Conservation (phyloP, 92 coral and sea anemone genomes). For the Isaurus tuberculatus region DNA sequence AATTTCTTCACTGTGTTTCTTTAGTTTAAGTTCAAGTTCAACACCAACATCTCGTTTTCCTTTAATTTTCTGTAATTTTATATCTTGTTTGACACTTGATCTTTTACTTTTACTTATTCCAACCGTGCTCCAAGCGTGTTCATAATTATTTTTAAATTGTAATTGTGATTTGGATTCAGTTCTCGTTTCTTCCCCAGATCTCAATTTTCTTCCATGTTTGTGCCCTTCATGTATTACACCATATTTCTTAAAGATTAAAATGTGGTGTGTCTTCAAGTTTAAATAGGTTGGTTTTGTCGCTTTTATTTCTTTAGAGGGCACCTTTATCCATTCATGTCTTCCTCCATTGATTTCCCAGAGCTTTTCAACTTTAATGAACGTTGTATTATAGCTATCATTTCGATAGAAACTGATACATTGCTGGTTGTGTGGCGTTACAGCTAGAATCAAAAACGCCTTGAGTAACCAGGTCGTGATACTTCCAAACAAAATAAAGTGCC, state of each 20-base stretch:
- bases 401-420: constrained; percentile 41
- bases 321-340: not conserved
- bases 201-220: not conserved
- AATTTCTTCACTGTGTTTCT: not conserved
- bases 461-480: constrained; percentile 48
- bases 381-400: constrained; percentile 8
- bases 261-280: not conserved
- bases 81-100: not conserved
- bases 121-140: not conserved
- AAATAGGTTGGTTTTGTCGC: not conserved
- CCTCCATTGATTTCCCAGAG: not conserved
- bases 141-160: not conserved
- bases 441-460: constrained; percentile 47
- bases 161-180: not conserved
- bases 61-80: not conserved
- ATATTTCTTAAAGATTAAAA: not conserved
- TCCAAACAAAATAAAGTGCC: constrained; percentile 47
- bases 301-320: not conserved
- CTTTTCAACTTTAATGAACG: constrained; percentile 6
- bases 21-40: not conserved
- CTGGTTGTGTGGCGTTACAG: constrained; percentile 48
- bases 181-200: not conserved
- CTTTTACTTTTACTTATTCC: not conserved
- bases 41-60: not conserved
- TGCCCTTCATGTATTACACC: not conserved